phyloP scores from a whole-genome alignment of 2,113 vertebrate species.

The Aramus guarauna region DNA sequence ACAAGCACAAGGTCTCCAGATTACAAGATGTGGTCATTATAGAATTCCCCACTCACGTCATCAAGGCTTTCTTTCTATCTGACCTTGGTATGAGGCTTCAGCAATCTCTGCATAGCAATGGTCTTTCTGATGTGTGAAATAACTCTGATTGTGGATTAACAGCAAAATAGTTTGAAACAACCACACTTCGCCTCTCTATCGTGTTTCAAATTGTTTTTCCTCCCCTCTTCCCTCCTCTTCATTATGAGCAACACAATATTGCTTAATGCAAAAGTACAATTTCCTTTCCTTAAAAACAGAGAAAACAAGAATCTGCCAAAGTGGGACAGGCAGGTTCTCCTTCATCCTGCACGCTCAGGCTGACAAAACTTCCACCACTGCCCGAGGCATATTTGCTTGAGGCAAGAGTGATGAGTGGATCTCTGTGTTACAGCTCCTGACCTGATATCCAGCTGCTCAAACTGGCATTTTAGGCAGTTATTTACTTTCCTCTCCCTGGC shows the following conservation, averaged over 20 bases:
- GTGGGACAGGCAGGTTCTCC: not conserved
- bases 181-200: not conserved
- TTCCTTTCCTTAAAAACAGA: conserved; percentile 9
- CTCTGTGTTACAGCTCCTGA: not conserved
- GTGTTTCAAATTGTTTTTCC: not conserved
- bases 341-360: not conserved
- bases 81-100: conserved; percentile 38
- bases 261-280: not conserved
- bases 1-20: conserved; percentile 56
- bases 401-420: not conserved
- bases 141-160: conserved; percentile 3
- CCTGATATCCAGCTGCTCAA: conserved; percentile 24
- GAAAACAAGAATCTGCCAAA: not conserved
- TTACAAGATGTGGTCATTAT: conserved; percentile 36
- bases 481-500: conserved; percentile 11
- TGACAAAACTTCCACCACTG: not conserved
- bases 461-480: not conserved
- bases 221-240: conserved; percentile 8
- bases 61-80: conserved; percentile 2
- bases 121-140: conserved; percentile 36
- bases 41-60: conserved; percentile 45
- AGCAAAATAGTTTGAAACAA: not conserved
- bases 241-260: conserved; percentile 18
- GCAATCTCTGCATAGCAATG: conserved; percentile 44
- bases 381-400: not conserved